A percentile compares a stretch with the other conserved stretches of the same genome.
Evolutionary conservation across 2,888 invertebrate genomes (phyloP).

Genomic region (Erebia palarica): DNA sequence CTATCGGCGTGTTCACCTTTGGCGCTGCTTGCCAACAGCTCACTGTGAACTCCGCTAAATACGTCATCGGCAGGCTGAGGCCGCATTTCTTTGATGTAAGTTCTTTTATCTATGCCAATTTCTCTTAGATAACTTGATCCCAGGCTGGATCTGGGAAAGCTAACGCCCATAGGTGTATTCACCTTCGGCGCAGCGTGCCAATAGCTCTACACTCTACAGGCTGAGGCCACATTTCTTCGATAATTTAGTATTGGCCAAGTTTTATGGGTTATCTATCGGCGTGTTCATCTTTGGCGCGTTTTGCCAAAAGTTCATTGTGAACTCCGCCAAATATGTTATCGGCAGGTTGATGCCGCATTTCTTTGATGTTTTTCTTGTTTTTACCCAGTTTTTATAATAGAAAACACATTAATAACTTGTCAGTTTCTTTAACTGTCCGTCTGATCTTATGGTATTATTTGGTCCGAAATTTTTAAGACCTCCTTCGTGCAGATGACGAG

Average conservation of each 20-base stretch:
- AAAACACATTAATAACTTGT: no score
- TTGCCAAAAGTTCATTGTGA: conserved; percentile 88
- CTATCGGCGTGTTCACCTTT: conserved; percentile 88
- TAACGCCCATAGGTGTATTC: conserved; percentile 86
- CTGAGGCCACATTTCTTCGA: conserved; percentile 91
- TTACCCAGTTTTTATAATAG: no score
- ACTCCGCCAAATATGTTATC: conserved; percentile 91
- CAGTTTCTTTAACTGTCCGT: no score
- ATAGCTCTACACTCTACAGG: conserved; percentile 89
- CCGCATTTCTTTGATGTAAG: conserved; percentile 90
- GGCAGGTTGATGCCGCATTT: conserved; percentile 94
- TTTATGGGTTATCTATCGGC: conserved; percentile 72
- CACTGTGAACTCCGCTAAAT: conserved; percentile 90
- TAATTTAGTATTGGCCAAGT: no score
- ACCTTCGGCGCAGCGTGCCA: conserved; percentile 89
- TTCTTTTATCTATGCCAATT: conserved; percentile 46
- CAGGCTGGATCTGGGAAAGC: conserved; percentile 84
- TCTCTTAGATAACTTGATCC: conserved; percentile 72
- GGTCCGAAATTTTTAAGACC: no score
- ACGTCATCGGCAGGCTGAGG: conserved; percentile 90
- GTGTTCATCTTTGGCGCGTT: conserved; percentile 90
- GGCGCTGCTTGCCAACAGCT: conserved; percentile 89
- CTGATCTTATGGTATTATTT: no score
- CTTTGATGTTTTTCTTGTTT: conserved; percentile 53
- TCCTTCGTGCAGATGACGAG: no score